Base-by-base conservation (phyloP, 64 coral and sea anemone genomes). In the Pachyseris speciosa region DNA sequence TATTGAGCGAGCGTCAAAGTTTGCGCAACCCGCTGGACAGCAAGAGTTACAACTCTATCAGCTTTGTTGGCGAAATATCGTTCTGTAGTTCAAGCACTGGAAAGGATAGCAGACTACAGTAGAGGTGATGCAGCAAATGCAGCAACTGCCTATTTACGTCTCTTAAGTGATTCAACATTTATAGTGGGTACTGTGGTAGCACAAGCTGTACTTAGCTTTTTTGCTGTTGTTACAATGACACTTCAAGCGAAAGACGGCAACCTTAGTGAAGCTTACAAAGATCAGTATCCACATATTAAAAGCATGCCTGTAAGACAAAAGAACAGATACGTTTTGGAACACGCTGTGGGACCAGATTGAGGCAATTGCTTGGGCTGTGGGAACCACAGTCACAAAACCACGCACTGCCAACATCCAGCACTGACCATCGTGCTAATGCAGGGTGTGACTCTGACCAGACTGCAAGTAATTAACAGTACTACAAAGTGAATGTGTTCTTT, bases 51-150 rank as follows among this genome's bases (percentile, higher is more conserved):
- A 85, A 52, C 61, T 61, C 49, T 85, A 40, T 85, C 61, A 85
- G 60, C 61, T 67, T 66, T 85, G 39, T 67, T 69, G 57, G 17
- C 60, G 68, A 85, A 67, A 60, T 85, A 67, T 85, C 67, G 40
- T 40, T 68, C 83, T n/a, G 38, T 85, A 68, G 41, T 85, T 85
- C 39, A 69, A 85, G 63, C 83, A 68, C 69, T 85, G 50, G 83
- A 85, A 85, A 85, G 40, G 37, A 85, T 85, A 61, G 69, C 60
- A 61, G 50, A 85, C 45, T 61, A 40, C 67, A 85, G 83, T 67
- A 69, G 38, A 85, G 83, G 83, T 29, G 64, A 85, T 41, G 83
- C 83, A 47, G 37, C 28, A 61, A 68, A 30, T 37, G 83, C 66
- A 59, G 81, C 81, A 60, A 37, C 15, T 69, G 64, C 39, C 66